Evolutionary conservation across 2,113 vertebrate genomes (phyloP).

Genomic region (Tamias sibiricus): DNA sequence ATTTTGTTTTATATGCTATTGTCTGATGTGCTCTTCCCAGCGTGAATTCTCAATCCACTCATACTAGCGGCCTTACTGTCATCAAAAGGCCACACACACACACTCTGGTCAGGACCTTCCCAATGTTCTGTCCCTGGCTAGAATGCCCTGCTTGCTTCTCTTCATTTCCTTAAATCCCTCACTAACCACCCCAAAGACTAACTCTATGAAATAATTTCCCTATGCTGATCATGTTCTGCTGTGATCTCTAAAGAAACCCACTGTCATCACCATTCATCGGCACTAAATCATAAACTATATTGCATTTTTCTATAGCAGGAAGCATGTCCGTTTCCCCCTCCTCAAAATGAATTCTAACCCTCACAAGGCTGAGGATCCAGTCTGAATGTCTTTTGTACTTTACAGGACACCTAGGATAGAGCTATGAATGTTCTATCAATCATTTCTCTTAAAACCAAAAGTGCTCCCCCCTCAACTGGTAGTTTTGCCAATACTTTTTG

Average conservation of each 20-base stretch:
- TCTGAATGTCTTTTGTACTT: neutral
- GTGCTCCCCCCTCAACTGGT: neutral
- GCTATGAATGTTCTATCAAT: neutral
- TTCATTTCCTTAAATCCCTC: neutral
- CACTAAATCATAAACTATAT: neutral
- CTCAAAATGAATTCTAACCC: neutral
- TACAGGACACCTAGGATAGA: neutral
- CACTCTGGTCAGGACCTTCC: neutral
- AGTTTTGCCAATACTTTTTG: neutral
- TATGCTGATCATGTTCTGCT: neutral
- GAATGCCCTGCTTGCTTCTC: neutral
- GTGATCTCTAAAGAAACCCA: conserved; percentile 11
- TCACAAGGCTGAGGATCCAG: neutral
- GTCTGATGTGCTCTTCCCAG: neutral
- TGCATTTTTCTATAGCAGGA: neutral
- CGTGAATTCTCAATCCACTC: neutral
- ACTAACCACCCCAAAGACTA: neutral
- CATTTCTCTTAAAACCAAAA: neutral
- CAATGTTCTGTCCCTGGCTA: neutral
- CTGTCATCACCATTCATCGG: neutral
- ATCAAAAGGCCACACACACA: neutral
- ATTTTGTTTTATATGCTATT: neutral
- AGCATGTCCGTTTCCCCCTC: neutral
- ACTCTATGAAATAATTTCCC: neutral
- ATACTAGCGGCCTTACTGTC: neutral